Evolutionary conservation across 37 sponge, comb jelly and placozoan species (phyloP).

Genomic region (Ianthella basta): DNA sequence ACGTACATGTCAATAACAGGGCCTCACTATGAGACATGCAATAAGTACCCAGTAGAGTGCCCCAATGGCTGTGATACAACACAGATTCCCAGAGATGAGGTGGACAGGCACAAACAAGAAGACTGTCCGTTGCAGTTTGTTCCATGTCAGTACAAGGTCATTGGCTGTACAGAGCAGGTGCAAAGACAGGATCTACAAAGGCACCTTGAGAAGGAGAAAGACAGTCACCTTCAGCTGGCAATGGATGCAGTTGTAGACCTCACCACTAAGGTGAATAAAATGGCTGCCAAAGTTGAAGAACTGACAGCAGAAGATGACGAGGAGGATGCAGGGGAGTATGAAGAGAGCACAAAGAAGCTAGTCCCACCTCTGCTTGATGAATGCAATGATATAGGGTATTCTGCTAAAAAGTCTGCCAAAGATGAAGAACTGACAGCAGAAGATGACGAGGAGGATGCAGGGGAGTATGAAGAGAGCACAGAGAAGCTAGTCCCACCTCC

Average conservation of each 20-base stretch:
- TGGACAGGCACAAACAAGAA: neutral
- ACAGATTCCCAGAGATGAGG: neutral
- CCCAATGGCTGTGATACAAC: neutral
- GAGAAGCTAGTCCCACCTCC: no score
- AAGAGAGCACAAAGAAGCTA: no score
- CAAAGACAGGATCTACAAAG: neutral
- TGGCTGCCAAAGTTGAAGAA: no score
- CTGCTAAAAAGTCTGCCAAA: no score
- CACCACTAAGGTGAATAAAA: neutral
- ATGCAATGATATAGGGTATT: no score
- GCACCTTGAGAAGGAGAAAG: neutral
- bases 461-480: no score
- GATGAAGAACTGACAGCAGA: no score
- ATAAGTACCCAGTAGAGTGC: neutral
- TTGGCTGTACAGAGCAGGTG: slow-evolving; percentile 30
- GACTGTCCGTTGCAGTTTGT: neutral
- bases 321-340: no score
- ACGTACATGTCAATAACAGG: neutral
- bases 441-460: no score
- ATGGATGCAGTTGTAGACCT: slow-evolving; percentile 5
- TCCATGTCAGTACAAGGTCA: neutral
- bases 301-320: no score
- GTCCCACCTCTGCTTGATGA: no score
- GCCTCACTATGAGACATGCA: neutral
- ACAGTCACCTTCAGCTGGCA: slow-evolving; percentile 35